phyloP scores from a whole-genome alignment of 2,797 vertebrate genomes.

The Morus bassanus region DNA sequence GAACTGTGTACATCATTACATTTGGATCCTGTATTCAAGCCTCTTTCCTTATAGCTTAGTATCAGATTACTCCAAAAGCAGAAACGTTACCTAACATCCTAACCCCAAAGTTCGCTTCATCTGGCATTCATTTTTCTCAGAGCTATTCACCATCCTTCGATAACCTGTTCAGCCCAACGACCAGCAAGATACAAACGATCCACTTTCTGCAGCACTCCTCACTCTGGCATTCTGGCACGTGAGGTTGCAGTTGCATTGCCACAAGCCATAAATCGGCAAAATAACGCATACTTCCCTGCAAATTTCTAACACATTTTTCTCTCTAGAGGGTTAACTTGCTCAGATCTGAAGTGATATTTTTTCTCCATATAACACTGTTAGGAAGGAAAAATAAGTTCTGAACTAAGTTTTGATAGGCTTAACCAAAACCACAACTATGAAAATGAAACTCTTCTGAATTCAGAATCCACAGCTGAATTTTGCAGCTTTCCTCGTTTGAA shows the following conservation, averaged over 20 bases:
- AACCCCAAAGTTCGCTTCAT: background rate
- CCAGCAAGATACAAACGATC: fast-evolving
- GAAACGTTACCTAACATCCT: background rate
- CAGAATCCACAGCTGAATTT: background rate
- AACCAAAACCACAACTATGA: constrained; percentile 46
- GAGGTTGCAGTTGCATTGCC: background rate
- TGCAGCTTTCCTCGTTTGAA: background rate
- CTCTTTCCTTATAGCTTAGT: background rate
- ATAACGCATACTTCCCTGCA: fast-evolving
- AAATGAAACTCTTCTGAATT: background rate
- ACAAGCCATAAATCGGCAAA: background rate
- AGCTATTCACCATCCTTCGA: background rate
- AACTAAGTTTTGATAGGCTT: constrained; percentile 27
- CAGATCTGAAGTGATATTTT: background rate
- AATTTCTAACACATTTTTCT: background rate
- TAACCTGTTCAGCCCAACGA: background rate
- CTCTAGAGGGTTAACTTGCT: background rate
- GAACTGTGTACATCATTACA: background rate
- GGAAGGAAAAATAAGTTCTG: constrained; percentile 2
- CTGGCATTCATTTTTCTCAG: background rate
- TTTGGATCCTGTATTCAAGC: background rate
- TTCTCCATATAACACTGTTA: background rate
- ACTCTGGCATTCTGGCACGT: fast-evolving
- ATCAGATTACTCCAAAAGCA: background rate
- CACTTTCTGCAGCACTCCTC: background rate